A percentile compares a stretch with the other conserved stretches of the same genome.
Evolutionary conservation across 2,113 vertebrate species (phyloP).

Genomic region (Phalacrocorax aristotelis): DNA sequence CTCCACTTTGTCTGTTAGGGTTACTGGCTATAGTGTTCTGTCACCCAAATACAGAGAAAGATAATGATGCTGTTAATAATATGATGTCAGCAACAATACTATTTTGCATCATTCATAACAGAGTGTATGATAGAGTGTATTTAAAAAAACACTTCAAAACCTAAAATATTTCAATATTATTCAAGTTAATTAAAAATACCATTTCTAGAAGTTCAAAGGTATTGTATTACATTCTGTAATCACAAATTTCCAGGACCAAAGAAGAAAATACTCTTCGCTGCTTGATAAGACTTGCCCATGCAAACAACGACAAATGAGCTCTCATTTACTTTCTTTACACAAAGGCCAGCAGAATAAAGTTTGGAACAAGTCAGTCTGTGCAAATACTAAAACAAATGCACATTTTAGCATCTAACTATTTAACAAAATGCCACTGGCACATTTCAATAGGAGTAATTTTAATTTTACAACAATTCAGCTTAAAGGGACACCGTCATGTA

Average conservation of each 20-base stretch:
- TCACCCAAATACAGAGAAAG: neutral
- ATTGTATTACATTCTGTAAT: neutral
- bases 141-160: neutral
- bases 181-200: slow-evolving; percentile 10
- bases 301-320: slow-evolving; percentile 56
- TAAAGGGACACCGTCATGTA: neutral
- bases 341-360: neutral
- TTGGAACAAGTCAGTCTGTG: neutral
- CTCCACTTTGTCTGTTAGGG: neutral
- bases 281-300: neutral
- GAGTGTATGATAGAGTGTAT: neutral
- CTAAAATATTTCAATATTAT: neutral
- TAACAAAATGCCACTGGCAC: neutral
- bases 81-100: neutral
- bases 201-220: neutral
- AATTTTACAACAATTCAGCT: neutral
- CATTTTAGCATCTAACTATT: neutral
- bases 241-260: neutral
- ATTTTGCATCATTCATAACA: neutral
- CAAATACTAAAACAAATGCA: slow-evolving; percentile 10
- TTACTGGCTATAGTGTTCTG: neutral
- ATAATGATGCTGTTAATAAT: neutral
- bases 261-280: slow-evolving; percentile 25
- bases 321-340: slow-evolving; percentile 21
- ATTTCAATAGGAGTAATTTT: neutral